These are phyloP conservation scores for Heteronetta atricapilla DNA, from an alignment of 2,113 vertebrate species.

Conservation along the genomic window DNA sequence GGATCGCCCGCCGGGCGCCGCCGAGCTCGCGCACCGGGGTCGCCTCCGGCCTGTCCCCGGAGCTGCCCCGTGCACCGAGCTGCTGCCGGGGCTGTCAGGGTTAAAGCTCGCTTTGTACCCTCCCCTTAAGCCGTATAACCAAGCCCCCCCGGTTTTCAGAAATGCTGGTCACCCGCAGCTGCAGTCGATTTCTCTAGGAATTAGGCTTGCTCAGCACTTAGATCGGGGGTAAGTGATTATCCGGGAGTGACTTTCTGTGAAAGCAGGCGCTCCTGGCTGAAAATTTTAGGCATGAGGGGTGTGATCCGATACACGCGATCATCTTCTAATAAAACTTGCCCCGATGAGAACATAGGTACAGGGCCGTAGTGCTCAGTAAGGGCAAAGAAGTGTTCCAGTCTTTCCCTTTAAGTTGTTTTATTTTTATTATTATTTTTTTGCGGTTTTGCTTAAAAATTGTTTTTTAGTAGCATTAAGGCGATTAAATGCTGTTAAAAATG, in stretches of 20 bases:
- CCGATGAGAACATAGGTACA: neutral
- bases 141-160: conserved; percentile 7
- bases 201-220: conserved; percentile 34
- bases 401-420: neutral
- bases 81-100: neutral
- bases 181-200: conserved; percentile 31
- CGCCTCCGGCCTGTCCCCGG: neutral
- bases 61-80: neutral
- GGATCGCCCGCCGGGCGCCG: neutral
- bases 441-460: neutral
- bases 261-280: neutral
- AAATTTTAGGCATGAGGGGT: neutral
- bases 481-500: neutral
- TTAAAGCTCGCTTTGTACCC: neutral
- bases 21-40: neutral
- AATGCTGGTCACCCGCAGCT: neutral
- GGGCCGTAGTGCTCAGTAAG: neutral
- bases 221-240: neutral
- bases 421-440: neutral
- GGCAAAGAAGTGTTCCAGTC: neutral
- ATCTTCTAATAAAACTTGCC: neutral
- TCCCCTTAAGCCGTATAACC: neutral
- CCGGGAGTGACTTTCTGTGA: neutral
- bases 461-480: neutral
- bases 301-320: neutral